Percentiles rank a stretch among this genome's conserved stretches.
phyloP scores from a whole-genome alignment of 1,140 invertebrate species.

The Venustaconcha ellipsiformis region DNA sequence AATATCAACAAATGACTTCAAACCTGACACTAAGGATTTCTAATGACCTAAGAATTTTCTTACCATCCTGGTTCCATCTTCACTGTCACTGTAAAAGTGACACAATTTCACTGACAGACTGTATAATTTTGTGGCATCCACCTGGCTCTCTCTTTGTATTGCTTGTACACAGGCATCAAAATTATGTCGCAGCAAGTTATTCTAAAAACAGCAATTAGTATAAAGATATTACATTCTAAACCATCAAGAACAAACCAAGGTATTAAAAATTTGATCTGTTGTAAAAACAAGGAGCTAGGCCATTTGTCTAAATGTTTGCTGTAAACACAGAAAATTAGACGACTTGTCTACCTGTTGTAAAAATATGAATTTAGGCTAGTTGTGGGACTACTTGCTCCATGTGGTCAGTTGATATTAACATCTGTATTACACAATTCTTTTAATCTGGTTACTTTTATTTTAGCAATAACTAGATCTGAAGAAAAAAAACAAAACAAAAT shows the following conservation, averaged over 20 bases:
- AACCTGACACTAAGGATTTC: neutral
- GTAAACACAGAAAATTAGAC: too few relatives aligned
- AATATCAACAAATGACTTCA: neutral
- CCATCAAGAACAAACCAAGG: neutral
- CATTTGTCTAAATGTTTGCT: too few relatives aligned
- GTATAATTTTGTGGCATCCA: slow-evolving; percentile 70
- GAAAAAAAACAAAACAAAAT: too few relatives aligned
- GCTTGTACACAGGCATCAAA: slow-evolving; percentile 73
- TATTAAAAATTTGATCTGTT: neutral
- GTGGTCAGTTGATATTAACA: too few relatives aligned
- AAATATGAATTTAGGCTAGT: too few relatives aligned
- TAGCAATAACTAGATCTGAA: too few relatives aligned
- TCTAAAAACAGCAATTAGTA: slow-evolving; percentile 36
- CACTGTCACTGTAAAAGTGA: slow-evolving; percentile 81
- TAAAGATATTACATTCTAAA: neutral
- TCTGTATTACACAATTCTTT: too few relatives aligned
- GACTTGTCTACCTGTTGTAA: too few relatives aligned
- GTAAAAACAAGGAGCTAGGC: too few relatives aligned
- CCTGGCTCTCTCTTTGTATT: slow-evolving; percentile 23
- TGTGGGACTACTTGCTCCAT: too few relatives aligned
- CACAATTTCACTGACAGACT: slow-evolving; percentile 66
- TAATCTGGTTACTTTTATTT: too few relatives aligned
- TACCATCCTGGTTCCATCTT: slow-evolving; percentile 82
- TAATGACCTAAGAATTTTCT: slow-evolving; percentile 36
- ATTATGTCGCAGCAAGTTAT: slow-evolving; percentile 72